Conservation (phyloP, 2,888 invertebrate species). For the Chouioia cunea region DNA sequence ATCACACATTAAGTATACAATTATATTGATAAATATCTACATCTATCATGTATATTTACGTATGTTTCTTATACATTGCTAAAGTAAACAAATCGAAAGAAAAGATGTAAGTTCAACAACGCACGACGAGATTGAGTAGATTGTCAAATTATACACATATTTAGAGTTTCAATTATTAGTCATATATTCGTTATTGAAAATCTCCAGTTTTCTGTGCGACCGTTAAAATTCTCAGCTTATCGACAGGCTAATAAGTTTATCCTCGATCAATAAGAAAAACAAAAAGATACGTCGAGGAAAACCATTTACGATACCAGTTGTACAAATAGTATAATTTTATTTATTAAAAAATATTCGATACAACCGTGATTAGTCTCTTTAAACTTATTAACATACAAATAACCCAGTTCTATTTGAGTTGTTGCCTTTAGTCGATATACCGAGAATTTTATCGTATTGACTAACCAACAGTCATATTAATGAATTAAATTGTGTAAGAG, state of each 20-base stretch:
- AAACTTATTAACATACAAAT: too few species aligned
- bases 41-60: constrained; percentile 12
- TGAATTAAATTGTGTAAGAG: constrained; percentile 12
- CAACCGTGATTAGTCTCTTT: too few species aligned
- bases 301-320: too few species aligned
- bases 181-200: constrained; percentile 45
- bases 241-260: constrained; percentile 24
- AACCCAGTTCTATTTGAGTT: too few species aligned
- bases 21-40: constrained; percentile 18
- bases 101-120: constrained; percentile 29
- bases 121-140: constrained; percentile 47
- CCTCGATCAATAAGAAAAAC: constrained; percentile 26
- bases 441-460: constrained; percentile 32
- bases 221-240: constrained; percentile 34
- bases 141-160: constrained; percentile 50
- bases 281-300: not conserved
- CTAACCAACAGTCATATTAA: constrained; percentile 42
- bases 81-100: constrained; percentile 23
- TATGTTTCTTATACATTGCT: constrained; percentile 4
- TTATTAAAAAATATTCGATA: too few species aligned
- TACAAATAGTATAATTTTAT: too few species aligned
- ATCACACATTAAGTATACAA: constrained; percentile 21
- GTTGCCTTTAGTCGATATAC: constrained; percentile 36
- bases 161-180: constrained; percentile 43
- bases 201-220: constrained; percentile 36